phyloP scores from a whole-genome alignment of 2,888 invertebrate genomes.

The Tachina lurida region DNA sequence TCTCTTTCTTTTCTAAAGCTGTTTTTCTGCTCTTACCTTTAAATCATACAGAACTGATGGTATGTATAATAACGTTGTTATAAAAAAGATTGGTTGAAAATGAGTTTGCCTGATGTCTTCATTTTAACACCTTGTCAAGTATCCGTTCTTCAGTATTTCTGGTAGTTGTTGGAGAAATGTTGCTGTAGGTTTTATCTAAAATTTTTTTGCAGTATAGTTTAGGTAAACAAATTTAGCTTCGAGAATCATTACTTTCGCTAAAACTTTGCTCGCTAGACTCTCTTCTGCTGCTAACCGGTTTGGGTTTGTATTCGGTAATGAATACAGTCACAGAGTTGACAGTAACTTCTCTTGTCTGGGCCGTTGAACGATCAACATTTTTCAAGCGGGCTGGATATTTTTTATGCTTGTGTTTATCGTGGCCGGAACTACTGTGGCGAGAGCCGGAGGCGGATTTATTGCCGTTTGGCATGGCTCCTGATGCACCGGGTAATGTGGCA shows the following conservation, averaged over 20 bases:
- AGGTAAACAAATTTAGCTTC: slow-evolving; percentile 79
- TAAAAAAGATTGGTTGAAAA: not conserved
- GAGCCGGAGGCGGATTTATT: slow-evolving; percentile 81
- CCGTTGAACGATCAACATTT: slow-evolving; percentile 96
- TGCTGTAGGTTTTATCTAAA: not conserved
- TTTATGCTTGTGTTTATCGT: slow-evolving; percentile 85
- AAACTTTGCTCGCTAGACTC: slow-evolving; percentile 83
- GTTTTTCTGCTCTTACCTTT: slow-evolving; percentile 35
- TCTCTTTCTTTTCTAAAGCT: not conserved
- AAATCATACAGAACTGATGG: slow-evolving; percentile 4
- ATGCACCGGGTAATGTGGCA: slow-evolving; percentile 87
- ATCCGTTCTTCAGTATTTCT: not conserved
- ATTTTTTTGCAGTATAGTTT: not conserved
- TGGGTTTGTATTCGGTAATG: slow-evolving; percentile 97
- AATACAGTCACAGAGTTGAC: slow-evolving; percentile 98
- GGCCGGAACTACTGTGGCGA: slow-evolving; percentile 80
- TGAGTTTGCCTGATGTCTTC: not conserved
- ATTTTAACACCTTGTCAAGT: not conserved
- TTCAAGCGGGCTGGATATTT: slow-evolving; percentile 91
- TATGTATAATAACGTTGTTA: not conserved
- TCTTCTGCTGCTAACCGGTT: slow-evolving; percentile 83
- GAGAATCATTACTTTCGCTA: slow-evolving; percentile 83
- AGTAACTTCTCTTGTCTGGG: slow-evolving; percentile 96
- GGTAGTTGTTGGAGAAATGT: not conserved
- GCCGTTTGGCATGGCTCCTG: slow-evolving; percentile 84